A percentile compares a stretch with the other conserved stretches of the same genome.
Evolutionary conservation across 2,888 invertebrate species (phyloP).

Genomic region (Endomychus coccineus): DNA sequence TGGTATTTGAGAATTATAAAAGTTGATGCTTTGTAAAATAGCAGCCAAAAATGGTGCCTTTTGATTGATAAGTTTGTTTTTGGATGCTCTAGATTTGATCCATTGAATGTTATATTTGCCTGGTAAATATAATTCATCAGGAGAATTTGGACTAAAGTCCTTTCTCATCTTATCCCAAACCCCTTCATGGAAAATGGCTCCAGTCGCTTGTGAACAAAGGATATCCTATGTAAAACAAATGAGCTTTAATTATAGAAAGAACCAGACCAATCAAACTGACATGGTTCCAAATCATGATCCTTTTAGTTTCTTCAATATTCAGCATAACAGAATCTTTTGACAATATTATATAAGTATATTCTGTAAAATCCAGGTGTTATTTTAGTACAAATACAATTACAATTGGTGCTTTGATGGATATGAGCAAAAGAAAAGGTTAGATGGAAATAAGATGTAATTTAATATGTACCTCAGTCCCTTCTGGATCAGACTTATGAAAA

Average conservation of each 20-base stretch:
- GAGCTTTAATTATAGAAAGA: not conserved
- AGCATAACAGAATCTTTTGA: too few species aligned
- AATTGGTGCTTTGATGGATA: too few species aligned
- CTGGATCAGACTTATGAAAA: too few species aligned
- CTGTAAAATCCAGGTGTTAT: too few species aligned
- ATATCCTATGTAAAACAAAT: slow-evolving; percentile 11
- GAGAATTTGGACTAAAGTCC: slow-evolving; percentile 21
- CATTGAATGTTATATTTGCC: slow-evolving; percentile 35
- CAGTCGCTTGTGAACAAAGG: slow-evolving; percentile 30
- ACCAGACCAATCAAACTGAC: not conserved
- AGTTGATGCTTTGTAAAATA: slow-evolving; percentile 29
- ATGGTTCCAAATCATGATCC: not conserved
- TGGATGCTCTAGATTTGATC: slow-evolving; percentile 30
- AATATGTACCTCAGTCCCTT: too few species aligned
- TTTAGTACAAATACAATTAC: too few species aligned
- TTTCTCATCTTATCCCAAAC: slow-evolving; percentile 30
- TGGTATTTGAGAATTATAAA: slow-evolving; percentile 19
- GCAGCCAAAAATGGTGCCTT: slow-evolving; percentile 37
- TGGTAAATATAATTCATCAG: slow-evolving; percentile 8
- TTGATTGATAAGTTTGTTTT: slow-evolving; percentile 28
- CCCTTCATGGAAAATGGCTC: slow-evolving; percentile 25
- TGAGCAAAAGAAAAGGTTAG: too few species aligned
- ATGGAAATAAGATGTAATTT: too few species aligned
- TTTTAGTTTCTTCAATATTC: too few species aligned
- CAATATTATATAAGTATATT: too few species aligned